phyloP scores from a whole-genome alignment of 2,113 vertebrate species.

The Strigops habroptila region DNA sequence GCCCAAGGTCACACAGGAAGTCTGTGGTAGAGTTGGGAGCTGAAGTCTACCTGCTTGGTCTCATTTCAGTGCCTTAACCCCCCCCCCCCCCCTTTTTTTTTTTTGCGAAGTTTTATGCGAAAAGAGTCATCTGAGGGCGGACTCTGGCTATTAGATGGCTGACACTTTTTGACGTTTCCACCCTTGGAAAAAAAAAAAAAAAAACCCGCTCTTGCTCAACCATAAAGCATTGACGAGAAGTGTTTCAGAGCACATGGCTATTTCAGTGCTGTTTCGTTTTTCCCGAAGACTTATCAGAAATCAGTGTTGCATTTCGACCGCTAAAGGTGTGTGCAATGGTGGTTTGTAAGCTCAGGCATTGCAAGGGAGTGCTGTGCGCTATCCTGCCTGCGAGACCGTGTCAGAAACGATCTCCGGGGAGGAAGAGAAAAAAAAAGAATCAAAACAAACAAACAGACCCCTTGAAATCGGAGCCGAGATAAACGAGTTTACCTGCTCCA shows the following conservation, averaged over 20 bases:
- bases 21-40: neutral
- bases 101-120: neutral
- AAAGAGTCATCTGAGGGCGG: neutral
- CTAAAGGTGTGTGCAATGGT: neutral
- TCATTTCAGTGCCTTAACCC: neutral
- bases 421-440: neutral
- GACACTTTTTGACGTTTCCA: neutral
- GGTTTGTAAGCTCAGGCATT: neutral
- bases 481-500: neutral
- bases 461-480: neutral
- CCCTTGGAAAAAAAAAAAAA: neutral
- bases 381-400: neutral
- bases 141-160: neutral
- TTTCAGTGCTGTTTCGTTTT: neutral
- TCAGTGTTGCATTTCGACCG: neutral
- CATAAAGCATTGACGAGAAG: neutral
- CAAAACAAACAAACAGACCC: neutral
- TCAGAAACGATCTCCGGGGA: neutral
- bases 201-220: neutral
- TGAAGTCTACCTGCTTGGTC: neutral
- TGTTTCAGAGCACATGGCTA: neutral
- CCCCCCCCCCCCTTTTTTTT: no score
- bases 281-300: neutral
- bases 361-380: neutral
- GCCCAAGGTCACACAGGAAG: constrained; percentile 60